Base-by-base conservation (phyloP, 2,888 invertebrate species). In the Tipula confusa region DNA sequence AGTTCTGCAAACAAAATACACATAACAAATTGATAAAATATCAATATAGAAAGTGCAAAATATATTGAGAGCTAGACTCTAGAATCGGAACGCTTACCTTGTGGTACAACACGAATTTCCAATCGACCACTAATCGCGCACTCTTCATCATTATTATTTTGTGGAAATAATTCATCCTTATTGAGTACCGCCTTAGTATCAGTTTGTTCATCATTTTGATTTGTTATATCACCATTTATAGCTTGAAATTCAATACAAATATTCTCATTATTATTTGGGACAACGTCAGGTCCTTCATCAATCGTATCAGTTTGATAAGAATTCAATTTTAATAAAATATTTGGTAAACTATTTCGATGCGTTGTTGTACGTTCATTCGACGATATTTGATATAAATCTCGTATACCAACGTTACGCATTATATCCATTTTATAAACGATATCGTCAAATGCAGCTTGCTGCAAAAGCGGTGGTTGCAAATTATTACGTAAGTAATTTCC, bases 361-460 rank as follows among this genome's bases (percentile, higher is more conserved):
- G 64, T 64, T 84, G 86, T 86, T 79, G 86, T 86, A 11, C 31
- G 29, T 85, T 85, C 31, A 86, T 86, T 81, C 87, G 86, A 11
- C 86, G 83, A 64, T 85, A 86, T 29, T 85, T 84, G 43, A 87
- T 87, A 85, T 83, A 88, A 88, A 86, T 91, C 91, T 64, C 93
- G 91, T 18, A 93, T 91, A 64, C 93, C 93, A 85, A 96, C 93
- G 88, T 96, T 95, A 83, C 96, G 90, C 92, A 95, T 94, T 81
- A 96, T 94, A 89, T 97, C 97, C 85, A 97, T 93, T 84, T 94
- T 92, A 90, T 95, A 97, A 5, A 89, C 89, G 86, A 93, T 92
- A 88, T 95, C 94, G 89, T 96, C 96, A 90, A 97, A 96, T 79
- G 96, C 94, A 80, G 96, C 96, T 89, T 96, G 96, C 88, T 97